Evolutionary conservation across 37 sponge, comb jelly and placozoan species (phyloP), one percentile per base, ranked within the genome.

Genomic region (Aplysina aerophoba): DNA sequence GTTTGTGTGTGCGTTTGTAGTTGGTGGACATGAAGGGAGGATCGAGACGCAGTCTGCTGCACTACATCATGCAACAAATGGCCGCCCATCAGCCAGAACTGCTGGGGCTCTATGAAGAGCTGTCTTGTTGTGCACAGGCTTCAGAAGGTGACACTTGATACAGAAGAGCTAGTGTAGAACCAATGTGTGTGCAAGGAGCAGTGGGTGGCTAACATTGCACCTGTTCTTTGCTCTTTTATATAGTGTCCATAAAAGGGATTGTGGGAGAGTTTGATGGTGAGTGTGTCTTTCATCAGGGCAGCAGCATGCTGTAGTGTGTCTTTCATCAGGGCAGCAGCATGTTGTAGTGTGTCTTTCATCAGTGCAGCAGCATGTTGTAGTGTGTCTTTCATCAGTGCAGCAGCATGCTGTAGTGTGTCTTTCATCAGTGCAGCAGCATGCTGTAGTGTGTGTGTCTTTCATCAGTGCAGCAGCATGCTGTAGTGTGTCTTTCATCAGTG

Each of bases 211-310:
- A 55, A 25, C 21, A 33, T 8, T 80, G 39, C 8, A 5, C 25
- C 12, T 62, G 31, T 69, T 37, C 1, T 30, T 83, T 69, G 79
- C n/a, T 24, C n/a, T n/a, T n/a, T n/a, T 35, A 60, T 78, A 34
- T 71, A 94, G 95, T 90, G 61, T 94, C 95, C 28, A 84, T 91
- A 12, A 89, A 87, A 39, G 80, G 92, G 17, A 86, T 94, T 17
- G 50, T 89, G 37, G 95, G 85, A 44, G 95, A 94, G 84, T 50
- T 94, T 24, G 95, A 94, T 88, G 87, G 94, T 94, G n/a, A 30
- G 27, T 71, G 50, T 54, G 14, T 35, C 56, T 72, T 54, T 37
- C 40, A 24, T n/a, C n/a, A n/a, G n/a, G n/a, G n/a, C n/a, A n/a
- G n/a, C n/a, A n/a, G n/a, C n/a, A 44, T 68, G 15, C 71, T 16